Base-by-base conservation (phyloP, 2,113 vertebrate species). In the Campylomormyrus numenius region DNA sequence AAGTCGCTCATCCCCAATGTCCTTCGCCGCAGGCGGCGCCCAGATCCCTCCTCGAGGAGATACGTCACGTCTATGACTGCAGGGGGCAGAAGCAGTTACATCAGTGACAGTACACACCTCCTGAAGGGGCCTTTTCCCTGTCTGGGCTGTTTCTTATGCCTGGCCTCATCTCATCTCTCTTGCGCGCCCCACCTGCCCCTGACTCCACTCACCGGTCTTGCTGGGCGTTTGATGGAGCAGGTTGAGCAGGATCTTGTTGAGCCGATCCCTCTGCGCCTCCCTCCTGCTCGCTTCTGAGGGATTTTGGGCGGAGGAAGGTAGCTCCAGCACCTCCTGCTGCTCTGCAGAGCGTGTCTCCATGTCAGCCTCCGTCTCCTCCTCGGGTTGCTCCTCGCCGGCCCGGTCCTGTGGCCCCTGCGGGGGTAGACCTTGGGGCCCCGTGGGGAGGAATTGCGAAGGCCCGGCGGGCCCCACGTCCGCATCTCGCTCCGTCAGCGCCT, bases 11-110 rank as follows among this genome's bases (percentile, higher is more conserved):
- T 97, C 92, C 94, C 95, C 3, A 99, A 97, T 0, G 97, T 98
- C 92, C 98, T 97, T n/a, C 97, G 95, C 91, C 98, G 96, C 77
- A 99, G 94, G 87, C 97, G 96, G 46, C 98, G 94, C 15, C 98
- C 98, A 0, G 98, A 97, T 0, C 98, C 98, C 93, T 99, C 98
- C 94, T 99, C 98, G 89, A 99, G 95, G 93, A 99, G 95, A 93
- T 99, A 99, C 2, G 97, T 97, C 95, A 99, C 98, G n/a, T 99
- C 98, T 21, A 99, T 98, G 91, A 97, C 98, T 99, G 96, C 91
- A 93, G 92, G 1, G 93, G 87, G 91, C n/a, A 91, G 5, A 7
- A 77, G 31, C 35, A 48, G 21, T 5, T 58, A 6, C 77, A 31
- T 85, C 58, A 87, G 49, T 8, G 21, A 52, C 53, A 85, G 31